Base-by-base conservation (phyloP, 2,113 vertebrate genomes). In the Chrysemys picta region DNA sequence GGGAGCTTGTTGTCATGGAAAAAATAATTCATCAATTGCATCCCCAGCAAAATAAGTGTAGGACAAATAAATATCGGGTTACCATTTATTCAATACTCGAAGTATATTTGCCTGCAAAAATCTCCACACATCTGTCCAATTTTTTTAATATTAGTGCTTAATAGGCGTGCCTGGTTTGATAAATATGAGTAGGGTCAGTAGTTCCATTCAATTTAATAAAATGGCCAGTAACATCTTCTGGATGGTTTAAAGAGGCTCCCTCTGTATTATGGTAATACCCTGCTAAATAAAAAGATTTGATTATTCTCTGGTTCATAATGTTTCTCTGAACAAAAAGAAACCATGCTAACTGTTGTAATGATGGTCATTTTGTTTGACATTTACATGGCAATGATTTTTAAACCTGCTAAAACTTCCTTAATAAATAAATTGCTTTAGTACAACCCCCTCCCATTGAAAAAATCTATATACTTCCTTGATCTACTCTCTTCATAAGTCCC, bases 391-490 rank as follows among this genome's bases (percentile, higher is more conserved):
- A 38, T 38, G 17, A 72, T 38, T 72, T 72, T 6, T 89, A 91
- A 92, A 93, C 62, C 89, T 49, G 27, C 81, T 94, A 85, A 95
- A 96, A 90, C 21, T 27, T 89, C 49, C 27, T 54, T 10, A 53
- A 82, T 89, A 87, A 62, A 89, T 91, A 82, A 42, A 78, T n/a
- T 52, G 52, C 5, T 78, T 93, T 93, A 78, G 91, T 38, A n/a
- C 65, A 78, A 82, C 84, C 69, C 45, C 7, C 14, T 78, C 3
- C 54, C 47, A 42, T 12, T 6, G 53, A 88, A 82, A 91, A 93
- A 62, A 80, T 10, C 90, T 42, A 11, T 7, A 1, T 95, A n/a
- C 93, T 92, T 95, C 88, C 94, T 91, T 80, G 72, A 89, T 85
- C 49, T 21, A 0, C 59, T 86, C 80, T 96, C 88, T 50, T 45